Percentiles rank a stretch among this genome's conserved stretches.
phyloP scores from a whole-genome alignment of 2,113 vertebrate genomes.

The Pteropus alecto region DNA sequence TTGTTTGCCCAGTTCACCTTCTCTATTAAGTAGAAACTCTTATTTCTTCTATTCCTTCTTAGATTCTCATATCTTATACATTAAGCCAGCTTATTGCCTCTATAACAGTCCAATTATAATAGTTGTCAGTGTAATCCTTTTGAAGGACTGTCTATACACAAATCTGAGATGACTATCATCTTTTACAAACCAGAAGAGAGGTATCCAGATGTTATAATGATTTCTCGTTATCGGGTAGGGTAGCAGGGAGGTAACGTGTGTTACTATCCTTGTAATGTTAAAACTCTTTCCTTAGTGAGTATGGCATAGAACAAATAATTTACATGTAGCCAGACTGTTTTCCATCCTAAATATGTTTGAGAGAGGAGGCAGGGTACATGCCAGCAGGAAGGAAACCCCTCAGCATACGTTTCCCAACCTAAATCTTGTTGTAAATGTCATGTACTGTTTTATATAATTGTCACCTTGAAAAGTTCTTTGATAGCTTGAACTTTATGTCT shows the following conservation, averaged over 20 bases:
- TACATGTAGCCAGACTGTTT: neutral
- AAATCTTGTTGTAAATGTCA: conserved; percentile 69
- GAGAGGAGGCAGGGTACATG: neutral
- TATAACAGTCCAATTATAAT: neutral
- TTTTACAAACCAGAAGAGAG: neutral
- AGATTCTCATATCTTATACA: neutral
- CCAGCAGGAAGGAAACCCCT: neutral
- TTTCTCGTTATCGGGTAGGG: neutral
- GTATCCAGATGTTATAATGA: neutral
- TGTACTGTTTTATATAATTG: conserved; percentile 58
- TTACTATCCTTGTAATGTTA: neutral
- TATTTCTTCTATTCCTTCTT: neutral
- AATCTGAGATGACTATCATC: neutral
- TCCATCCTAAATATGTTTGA: conserved; percentile 2
- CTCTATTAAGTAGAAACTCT: neutral
- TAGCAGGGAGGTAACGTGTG: neutral
- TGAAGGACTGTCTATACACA: neutral
- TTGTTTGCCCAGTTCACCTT: neutral
- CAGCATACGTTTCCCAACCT: conserved; percentile 23
- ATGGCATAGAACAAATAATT: neutral
- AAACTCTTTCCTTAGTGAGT: neutral
- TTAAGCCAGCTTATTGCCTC: neutral
- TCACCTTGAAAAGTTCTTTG: conserved; percentile 71
- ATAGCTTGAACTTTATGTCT: conserved; percentile 70
- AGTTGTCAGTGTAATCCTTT: neutral